These are phyloP conservation scores for Marmota monax DNA, from an alignment of 2,113 vertebrate genomes.

Conservation along the genomic window DNA sequence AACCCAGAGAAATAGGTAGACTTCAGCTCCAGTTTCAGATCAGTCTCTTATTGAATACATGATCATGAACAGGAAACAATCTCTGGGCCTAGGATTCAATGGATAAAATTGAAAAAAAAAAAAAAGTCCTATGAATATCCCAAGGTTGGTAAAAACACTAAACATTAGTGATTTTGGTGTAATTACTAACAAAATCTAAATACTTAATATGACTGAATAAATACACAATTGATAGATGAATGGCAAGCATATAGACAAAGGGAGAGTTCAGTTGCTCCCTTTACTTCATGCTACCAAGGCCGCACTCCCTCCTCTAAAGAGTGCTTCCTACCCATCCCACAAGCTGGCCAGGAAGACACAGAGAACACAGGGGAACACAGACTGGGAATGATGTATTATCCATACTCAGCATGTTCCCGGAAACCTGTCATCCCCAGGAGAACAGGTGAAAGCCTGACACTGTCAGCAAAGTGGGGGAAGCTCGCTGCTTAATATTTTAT, in stretches of 20 bases:
- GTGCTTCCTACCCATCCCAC: background rate
- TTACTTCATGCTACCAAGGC: too few species aligned
- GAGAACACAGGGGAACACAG: background rate
- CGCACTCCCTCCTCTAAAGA: background rate
- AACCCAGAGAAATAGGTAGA: background rate
- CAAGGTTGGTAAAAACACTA: background rate
- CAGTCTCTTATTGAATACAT: background rate
- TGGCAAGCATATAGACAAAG: too few species aligned
- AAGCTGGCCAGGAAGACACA: background rate
- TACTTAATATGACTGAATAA: background rate
- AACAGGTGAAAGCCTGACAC: conserved; percentile 50
- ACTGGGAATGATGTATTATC: conserved; percentile 55
- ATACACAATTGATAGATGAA: background rate
- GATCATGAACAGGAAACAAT: background rate
- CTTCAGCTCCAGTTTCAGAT: background rate
- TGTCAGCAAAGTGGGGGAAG: conserved; percentile 69
- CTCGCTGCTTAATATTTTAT: conserved; percentile 76
- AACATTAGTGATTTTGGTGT: background rate
- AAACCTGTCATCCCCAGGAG: conserved; percentile 64
- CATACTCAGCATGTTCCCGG: conserved; percentile 26
- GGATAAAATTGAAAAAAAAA: background rate
- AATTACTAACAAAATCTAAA: background rate
- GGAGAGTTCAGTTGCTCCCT: background rate
- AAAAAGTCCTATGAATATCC: background rate
- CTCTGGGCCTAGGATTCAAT: background rate